Evolutionary conservation across 2,797 vertebrate genomes (phyloP), one percentile per base, ranked within the genome.

Genomic region (Lepus oiostolus): DNA sequence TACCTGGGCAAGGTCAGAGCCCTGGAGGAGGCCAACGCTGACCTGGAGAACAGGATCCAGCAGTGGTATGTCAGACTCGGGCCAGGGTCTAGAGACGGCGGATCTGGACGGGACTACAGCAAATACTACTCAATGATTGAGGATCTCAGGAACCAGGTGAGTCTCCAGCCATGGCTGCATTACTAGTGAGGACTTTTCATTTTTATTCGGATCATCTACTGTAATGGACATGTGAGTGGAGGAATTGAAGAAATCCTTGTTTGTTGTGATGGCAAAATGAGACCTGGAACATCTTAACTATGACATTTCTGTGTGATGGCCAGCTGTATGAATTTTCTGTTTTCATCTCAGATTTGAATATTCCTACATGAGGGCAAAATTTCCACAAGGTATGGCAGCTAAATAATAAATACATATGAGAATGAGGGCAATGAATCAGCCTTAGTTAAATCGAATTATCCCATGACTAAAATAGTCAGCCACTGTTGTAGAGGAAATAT

Each of bases 1-100:
- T 99, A 99, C 98, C 97, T 99, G 96, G 98, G 99, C 0, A 99
- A 99, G 96, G 99, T 99, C 71, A 98, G 98, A 88, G 98, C 98
- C 67, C 98, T 99, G 98, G 99, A 99, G 96, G 97, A 50, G 35
- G 98, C 97, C 90, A 99, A 99, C 22, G 30, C 82, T 0, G 98
- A 98, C 6, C 98, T 99, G 91, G 99, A 99, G 97, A 85, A 97
- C 38, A 99, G 98, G 97, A 99, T 99, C 98, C 98, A 98, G 63
- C 96, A 98, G 68, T 99, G 99, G 98, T 95, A 98, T 71, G 97
- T 98, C 92, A 98, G 98, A 90, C 98, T 98, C 93, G 98, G 99
- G 21, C 98, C 99, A 0, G 22, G 82, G 35, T 93, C 96, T 32
- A 8, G 88, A 85, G 90, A 91, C 10, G 68, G 87, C 19, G 83